phyloP scores from a whole-genome alignment of 1,140 invertebrate species.

The Lerema accius region DNA sequence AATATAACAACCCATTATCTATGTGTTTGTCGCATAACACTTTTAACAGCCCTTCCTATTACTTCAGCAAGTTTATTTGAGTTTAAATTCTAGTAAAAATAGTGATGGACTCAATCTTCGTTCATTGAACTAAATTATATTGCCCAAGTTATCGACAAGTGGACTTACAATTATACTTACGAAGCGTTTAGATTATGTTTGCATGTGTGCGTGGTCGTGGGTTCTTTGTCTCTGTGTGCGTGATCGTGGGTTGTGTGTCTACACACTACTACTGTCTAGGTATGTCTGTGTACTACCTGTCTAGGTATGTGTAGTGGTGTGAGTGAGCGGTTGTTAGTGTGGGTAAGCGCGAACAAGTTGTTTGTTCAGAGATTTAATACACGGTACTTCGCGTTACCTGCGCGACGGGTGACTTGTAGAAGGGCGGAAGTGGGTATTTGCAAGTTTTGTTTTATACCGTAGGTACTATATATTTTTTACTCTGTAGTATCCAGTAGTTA shows the following conservation, averaged over 20 bases:
- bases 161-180: neutral
- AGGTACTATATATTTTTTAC: too few relatives aligned
- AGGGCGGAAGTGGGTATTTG: conserved; percentile 46
- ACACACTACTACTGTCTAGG: too few relatives aligned
- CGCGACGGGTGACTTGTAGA: conserved; percentile 39
- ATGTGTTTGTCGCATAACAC: conserved; percentile 1
- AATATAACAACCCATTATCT: neutral
- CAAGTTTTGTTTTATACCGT: too few relatives aligned
- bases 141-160: neutral
- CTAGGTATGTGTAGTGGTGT: neutral
- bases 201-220: conserved; percentile 4
- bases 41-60: neutral
- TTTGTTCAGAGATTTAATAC: conserved; percentile 82
- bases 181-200: neutral
- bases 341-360: conserved; percentile 77
- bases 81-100: neutral
- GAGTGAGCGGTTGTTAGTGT: conserved; percentile 42
- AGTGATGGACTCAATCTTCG: neutral
- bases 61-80: neutral
- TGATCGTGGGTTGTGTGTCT: conserved; percentile 27
- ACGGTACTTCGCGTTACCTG: conserved; percentile 77
- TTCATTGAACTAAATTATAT: neutral
- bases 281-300: too few relatives aligned
- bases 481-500: too few relatives aligned
- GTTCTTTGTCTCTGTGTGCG: conserved; percentile 16